A percentile compares a stretch with the other conserved stretches of the same genome.
These are phyloP conservation scores for Cryptotis parvus DNA, from an alignment of 2,113 vertebrate species.

Conservation along the genomic window DNA sequence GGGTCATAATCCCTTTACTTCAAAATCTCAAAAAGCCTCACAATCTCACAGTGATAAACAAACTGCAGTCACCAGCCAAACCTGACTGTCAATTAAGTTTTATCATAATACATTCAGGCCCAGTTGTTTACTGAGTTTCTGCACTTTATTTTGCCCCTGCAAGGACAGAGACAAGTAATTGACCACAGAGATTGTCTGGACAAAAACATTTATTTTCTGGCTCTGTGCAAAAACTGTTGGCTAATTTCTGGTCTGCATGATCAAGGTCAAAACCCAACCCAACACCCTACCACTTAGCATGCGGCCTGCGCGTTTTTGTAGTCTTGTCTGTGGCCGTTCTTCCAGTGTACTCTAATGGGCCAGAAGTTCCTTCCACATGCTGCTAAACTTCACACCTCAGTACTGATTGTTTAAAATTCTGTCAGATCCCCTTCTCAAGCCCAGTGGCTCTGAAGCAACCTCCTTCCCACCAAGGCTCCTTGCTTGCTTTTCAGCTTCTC, in stretches of 20 bases:
- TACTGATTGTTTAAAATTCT: not conserved
- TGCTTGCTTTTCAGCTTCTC: not conserved
- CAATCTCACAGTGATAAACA: not conserved
- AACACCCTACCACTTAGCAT: not conserved
- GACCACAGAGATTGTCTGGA: not conserved
- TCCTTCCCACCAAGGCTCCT: not conserved
- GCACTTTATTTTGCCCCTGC: not conserved
- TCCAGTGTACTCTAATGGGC: not conserved
- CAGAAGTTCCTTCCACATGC: not conserved
- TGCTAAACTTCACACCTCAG: not conserved
- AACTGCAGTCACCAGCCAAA: not conserved
- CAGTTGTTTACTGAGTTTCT: not conserved
- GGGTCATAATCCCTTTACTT: not conserved
- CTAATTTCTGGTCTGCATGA: not conserved
- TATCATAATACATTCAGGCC: not conserved
- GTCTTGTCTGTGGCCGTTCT: not conserved
- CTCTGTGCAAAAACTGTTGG: not conserved
- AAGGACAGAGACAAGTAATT: not conserved
- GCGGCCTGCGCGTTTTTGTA: not conserved
- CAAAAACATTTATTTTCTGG: not conserved
- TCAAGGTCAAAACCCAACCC: not conserved
- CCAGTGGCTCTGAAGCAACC: not conserved
- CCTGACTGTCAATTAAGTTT: not conserved
- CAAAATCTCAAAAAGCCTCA: not conserved
- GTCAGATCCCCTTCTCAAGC: not conserved